A percentile compares a stretch with the other conserved stretches of the same genome.
These are phyloP conservation scores for Lepidochitona cinerea DNA, from an alignment of 2,888 invertebrate genomes.

Conservation along the genomic window DNA sequence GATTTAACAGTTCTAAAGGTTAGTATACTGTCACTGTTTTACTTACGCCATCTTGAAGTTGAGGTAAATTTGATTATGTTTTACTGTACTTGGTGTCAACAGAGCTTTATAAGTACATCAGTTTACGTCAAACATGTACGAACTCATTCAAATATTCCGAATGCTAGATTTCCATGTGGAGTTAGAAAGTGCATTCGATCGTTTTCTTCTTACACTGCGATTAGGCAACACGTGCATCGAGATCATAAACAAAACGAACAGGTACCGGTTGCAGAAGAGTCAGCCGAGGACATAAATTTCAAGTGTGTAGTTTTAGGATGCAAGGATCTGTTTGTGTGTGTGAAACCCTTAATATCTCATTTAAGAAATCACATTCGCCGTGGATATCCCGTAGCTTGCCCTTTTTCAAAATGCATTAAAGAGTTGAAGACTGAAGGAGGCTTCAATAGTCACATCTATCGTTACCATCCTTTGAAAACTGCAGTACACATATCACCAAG, in stretches of 20 bases:
- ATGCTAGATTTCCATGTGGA: conserved; percentile 8
- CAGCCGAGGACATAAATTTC: background rate
- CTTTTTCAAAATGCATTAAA: conserved; percentile 1
- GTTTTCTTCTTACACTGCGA: background rate
- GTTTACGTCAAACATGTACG: too few relatives aligned
- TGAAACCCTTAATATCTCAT: background rate
- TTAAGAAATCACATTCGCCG: conserved; percentile 1
- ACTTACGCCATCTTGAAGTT: too few relatives aligned
- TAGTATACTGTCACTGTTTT: too few relatives aligned
- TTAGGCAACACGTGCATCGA: background rate
- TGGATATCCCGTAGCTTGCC: background rate
- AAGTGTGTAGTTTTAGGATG: background rate
- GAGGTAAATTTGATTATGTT: too few relatives aligned
- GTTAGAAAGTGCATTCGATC: background rate
- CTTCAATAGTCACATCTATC: background rate
- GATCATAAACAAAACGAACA: background rate
- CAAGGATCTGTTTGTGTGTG: background rate
- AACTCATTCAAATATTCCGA: too few relatives aligned
- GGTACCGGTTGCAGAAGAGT: background rate
- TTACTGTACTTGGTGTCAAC: too few relatives aligned
- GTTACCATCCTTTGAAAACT: too few relatives aligned
- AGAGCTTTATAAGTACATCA: too few relatives aligned
- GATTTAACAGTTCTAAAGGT: too few relatives aligned
- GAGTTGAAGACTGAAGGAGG: background rate
- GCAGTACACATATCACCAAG: too few relatives aligned